Conservation (phyloP, 2,888 invertebrate species). For the Oscheius onirici region DNA sequence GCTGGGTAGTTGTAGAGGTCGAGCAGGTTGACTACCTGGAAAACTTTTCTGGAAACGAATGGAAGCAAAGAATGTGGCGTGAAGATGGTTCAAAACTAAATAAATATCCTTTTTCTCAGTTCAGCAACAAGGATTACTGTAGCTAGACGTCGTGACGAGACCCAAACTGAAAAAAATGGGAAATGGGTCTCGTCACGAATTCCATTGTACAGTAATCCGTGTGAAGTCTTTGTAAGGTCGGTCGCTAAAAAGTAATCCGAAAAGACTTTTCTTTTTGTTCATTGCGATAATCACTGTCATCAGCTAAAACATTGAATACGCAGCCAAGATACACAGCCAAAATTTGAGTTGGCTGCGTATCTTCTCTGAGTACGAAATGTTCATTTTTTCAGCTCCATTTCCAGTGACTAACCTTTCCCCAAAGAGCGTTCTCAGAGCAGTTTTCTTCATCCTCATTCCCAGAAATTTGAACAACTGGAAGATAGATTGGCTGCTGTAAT, state of each 20-base stretch:
- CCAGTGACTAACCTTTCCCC: background rate
- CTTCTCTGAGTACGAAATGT: too few species aligned
- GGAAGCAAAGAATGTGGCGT: background rate
- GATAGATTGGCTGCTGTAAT: background rate
- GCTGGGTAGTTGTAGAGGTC: slow-evolving; percentile 26
- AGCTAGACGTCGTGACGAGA: background rate
- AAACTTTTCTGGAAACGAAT: background rate
- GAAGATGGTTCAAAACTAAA: background rate
- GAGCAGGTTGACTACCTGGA: slow-evolving; percentile 12
- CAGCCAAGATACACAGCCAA: too few species aligned
- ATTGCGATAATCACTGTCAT: too few species aligned
- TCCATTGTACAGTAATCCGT: too few species aligned
- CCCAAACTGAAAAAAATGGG: too few species aligned
- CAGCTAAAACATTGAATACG: too few species aligned
- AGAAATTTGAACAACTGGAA: slow-evolving; percentile 6
- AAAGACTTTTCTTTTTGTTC: too few species aligned
- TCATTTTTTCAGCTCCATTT: background rate
- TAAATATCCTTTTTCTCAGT: background rate
- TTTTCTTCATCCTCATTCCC: background rate
- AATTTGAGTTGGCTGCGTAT: too few species aligned
- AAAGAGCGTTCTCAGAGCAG: background rate
- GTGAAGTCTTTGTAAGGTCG: too few species aligned
- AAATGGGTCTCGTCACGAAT: too few species aligned
- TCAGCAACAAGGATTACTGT: background rate
- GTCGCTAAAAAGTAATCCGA: too few species aligned